Percentiles rank a stretch among this genome's conserved stretches.
Evolutionary conservation across 2,113 vertebrate genomes (phyloP).

Genomic region (Himantopus leucocephalus): DNA sequence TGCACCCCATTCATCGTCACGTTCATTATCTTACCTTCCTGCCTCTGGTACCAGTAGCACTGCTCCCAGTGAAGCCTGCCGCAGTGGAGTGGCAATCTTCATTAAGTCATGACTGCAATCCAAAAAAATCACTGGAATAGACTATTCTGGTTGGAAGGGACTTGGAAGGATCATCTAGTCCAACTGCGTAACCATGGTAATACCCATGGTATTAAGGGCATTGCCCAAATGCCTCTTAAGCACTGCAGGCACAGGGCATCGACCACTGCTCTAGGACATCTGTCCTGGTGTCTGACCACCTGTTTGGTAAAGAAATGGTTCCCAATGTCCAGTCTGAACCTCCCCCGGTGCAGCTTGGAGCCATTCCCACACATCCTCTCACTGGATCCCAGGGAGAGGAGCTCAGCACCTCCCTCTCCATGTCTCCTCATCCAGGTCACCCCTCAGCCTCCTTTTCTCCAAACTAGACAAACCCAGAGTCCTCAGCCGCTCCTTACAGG

Average conservation of each 20-base stretch:
- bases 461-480: neutral
- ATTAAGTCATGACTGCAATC: neutral
- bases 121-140: neutral
- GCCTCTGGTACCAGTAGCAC: neutral
- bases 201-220: neutral
- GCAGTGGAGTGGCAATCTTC: rapidly evolving
- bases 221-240: neutral
- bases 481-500: neutral
- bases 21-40: neutral
- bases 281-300: neutral
- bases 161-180: neutral
- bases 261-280: neutral
- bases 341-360: neutral
- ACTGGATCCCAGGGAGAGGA: neutral
- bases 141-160: too few relatives aligned
- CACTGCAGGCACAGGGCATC: too few relatives aligned
- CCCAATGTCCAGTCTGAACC: neutral
- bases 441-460: neutral
- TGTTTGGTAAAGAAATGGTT: neutral
- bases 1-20: neutral
- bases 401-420: neutral
- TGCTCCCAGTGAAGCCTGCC: neutral
- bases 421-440: neutral
- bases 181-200: neutral
- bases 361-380: neutral